These are phyloP conservation scores for Clostera curtula DNA, from an alignment of 2,888 invertebrate species.

Conservation along the genomic window DNA sequence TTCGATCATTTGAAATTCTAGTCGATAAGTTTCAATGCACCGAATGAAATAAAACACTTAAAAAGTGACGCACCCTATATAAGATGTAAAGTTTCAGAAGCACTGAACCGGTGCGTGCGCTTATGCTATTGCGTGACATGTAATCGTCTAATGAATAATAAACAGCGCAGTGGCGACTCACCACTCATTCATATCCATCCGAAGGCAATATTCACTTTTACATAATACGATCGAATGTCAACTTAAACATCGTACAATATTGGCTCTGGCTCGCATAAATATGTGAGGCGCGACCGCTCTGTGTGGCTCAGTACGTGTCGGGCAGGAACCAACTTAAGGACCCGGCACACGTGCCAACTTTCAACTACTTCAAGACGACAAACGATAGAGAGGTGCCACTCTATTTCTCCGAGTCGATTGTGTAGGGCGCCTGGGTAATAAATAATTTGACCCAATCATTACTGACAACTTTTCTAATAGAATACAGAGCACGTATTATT, in stretches of 20 bases:
- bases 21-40: no score
- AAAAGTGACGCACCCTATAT: slow-evolving; percentile 8
- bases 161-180: slow-evolving; percentile 62
- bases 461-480: no score
- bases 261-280: slow-evolving; percentile 38
- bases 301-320: slow-evolving; percentile 20
- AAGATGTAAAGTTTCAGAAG: slow-evolving; percentile 48
- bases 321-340: slow-evolving; percentile 25
- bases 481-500: no score
- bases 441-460: no score
- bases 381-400: no score
- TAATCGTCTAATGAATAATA: slow-evolving; percentile 70
- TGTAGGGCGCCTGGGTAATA: no score
- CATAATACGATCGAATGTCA: slow-evolving; percentile 55
- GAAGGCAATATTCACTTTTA: slow-evolving; percentile 59
- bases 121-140: slow-evolving; percentile 63
- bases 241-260: slow-evolving; percentile 43
- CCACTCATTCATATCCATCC: slow-evolving; percentile 69
- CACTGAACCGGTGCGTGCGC: slow-evolving; percentile 62
- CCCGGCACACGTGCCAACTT: slow-evolving; percentile 20
- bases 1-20: no score
- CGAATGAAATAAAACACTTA: slow-evolving; percentile 14
- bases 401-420: no score
- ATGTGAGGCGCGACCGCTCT: slow-evolving; percentile 22
- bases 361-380: no score